Evolutionary conservation across 2,888 invertebrate species (phyloP), one percentile per base, ranked within the genome.

Genomic region (Calliopum simillimum): DNA sequence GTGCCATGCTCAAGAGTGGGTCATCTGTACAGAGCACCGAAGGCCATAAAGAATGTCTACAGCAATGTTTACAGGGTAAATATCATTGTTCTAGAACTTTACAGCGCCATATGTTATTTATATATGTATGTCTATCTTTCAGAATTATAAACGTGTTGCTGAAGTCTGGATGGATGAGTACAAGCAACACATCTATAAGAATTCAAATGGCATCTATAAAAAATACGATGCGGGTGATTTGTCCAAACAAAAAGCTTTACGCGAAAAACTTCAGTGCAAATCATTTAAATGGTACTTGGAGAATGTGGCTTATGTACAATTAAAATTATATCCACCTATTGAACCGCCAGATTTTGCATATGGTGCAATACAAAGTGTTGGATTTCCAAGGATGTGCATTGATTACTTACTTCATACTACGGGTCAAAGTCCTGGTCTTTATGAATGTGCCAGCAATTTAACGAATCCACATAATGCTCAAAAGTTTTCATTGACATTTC

Each of bases 151-250:
- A 56, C n/a, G n/a, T n/a, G n/a, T n/a, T n/a, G n/a, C n/a, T n/a
- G n/a, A n/a, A n/a, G n/a, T n/a, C n/a, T n/a, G 99, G 99, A 98
- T 99, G 98, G 99, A 99, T 83, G 98, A 99, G 81, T 99, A 97
- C 85, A 95, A 95, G 4, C 90, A 96, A 77, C 93, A 91, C 83
- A 84, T 99, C 74, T 99, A 98, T 87, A 87, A 89, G 73, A 89
- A 96, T 4, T 88, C 93, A 11, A 94, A 97, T 0, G 84, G 84
- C 4, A 91, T 94, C 81, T 94, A 95, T 81, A 88, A 90, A 21
- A 81, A 84, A 1, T 88, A 96, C 14, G 91, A 94, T 84, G 88
- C 95, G 0, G 98, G 98, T 0, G 94, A 98, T 86, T 83, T 98
- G 61, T 88, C 91, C 0, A 88, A 90, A 73, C 97, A 97, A 86